Percentiles rank a stretch among this genome's conserved stretches.
phyloP scores from a whole-genome alignment of 2,888 invertebrate species.

The Sminthurinus aureus region DNA sequence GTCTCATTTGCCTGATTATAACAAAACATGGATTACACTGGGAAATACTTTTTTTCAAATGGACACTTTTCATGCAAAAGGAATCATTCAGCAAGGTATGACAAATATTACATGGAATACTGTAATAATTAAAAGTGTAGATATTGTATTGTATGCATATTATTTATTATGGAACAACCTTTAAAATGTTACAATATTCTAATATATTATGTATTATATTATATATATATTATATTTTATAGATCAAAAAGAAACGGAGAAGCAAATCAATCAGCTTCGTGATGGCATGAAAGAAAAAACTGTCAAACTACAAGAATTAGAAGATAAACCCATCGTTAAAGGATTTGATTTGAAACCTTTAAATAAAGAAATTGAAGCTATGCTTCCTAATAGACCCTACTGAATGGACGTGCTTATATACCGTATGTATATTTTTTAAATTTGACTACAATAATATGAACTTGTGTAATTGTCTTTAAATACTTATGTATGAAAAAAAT shows the following conservation, averaged over 20 bases:
- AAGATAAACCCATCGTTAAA: constrained; percentile 77
- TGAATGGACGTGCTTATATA: too few relatives aligned
- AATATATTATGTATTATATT: too few relatives aligned
- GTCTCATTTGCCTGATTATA: constrained; percentile 64
- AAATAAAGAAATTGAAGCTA: constrained; percentile 72
- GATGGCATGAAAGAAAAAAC: constrained; percentile 77
- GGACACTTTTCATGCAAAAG: constrained; percentile 67
- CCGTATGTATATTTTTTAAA: too few relatives aligned
- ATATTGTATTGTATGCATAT: constrained; percentile 60
- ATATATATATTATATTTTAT: too few relatives aligned
- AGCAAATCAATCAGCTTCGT: constrained; percentile 74
- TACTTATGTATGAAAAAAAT: too few relatives aligned
- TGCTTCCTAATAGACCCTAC: constrained; percentile 64
- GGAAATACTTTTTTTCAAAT: constrained; percentile 78
- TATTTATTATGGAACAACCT: too few relatives aligned
- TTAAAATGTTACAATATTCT: too few relatives aligned
- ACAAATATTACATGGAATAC: too few relatives aligned
- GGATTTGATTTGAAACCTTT: constrained; percentile 79
- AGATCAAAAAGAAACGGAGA: constrained; percentile 77
- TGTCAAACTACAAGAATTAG: constrained; percentile 77
- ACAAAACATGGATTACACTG: constrained; percentile 74
- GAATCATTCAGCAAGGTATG: constrained; percentile 70
- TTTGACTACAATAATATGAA: too few relatives aligned
- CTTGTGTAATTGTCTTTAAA: too few relatives aligned
- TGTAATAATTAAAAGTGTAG: background rate